phyloP scores from a whole-genome alignment of 2,888 invertebrate genomes.

The Aspidiotus destructor region DNA sequence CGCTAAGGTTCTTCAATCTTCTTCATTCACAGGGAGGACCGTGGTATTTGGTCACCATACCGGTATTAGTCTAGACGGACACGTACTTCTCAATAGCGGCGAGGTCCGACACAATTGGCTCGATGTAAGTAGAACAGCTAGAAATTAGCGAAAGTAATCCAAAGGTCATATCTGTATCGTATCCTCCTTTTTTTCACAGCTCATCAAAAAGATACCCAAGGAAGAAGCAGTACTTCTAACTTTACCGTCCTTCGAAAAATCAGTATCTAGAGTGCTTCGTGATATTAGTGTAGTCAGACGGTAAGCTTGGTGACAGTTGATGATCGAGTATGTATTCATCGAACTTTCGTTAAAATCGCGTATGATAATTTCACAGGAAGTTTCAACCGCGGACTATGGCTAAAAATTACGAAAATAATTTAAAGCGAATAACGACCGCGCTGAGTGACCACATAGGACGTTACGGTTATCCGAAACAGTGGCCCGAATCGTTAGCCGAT shows the following conservation, averaged over 20 bases:
- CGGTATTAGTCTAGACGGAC: slow-evolving; percentile 82
- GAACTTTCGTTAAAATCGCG: not conserved
- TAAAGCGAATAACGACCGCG: slow-evolving; percentile 73
- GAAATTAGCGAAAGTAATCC: not conserved
- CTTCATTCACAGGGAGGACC: slow-evolving; percentile 53
- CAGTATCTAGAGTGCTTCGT: slow-evolving; percentile 71
- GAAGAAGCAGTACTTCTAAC: slow-evolving; percentile 62
- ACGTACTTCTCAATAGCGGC: slow-evolving; percentile 80
- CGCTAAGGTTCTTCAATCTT: not conserved
- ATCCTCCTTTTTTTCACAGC: slow-evolving; percentile 46
- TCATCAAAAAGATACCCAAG: slow-evolving; percentile 66
- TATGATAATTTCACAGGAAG: slow-evolving; percentile 49
- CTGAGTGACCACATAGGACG: slow-evolving; percentile 63
- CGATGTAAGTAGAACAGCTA: slow-evolving; percentile 53
- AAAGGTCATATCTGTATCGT: not conserved
- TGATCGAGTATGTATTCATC: not conserved
- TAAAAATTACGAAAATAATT: slow-evolving; percentile 70
- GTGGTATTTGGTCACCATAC: slow-evolving; percentile 82
- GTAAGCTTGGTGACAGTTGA: slow-evolving; percentile 44
- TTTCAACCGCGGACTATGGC: slow-evolving; percentile 87
- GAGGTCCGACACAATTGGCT: slow-evolving; percentile 91
- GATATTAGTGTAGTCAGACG: slow-evolving; percentile 74
- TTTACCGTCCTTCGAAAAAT: slow-evolving; percentile 73
- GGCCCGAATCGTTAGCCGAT: slow-evolving; percentile 62
- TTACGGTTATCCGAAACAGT: slow-evolving; percentile 57